Evolutionary conservation across 2,888 invertebrate genomes (phyloP).

Genomic region (Apoda limacodes): DNA sequence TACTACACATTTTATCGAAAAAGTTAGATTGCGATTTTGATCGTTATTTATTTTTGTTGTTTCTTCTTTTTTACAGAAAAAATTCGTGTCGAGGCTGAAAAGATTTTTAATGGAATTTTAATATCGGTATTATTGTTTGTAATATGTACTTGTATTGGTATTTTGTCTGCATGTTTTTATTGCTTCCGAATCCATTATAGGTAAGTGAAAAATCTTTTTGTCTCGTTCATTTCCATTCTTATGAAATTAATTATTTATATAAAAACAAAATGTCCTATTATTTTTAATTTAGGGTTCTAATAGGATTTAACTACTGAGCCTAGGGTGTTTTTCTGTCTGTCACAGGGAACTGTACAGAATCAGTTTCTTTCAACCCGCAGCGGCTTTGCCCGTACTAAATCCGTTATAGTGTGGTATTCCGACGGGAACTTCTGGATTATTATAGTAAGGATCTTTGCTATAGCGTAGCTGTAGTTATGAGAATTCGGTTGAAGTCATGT

Average conservation of each 20-base stretch:
- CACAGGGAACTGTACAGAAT: not conserved
- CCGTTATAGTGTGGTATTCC: too few relatives aligned
- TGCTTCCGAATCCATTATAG: conserved; percentile 43
- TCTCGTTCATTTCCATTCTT: too few relatives aligned
- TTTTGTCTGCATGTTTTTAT: conserved; percentile 37
- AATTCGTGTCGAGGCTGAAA: conserved; percentile 33
- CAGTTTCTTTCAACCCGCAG: not conserved
- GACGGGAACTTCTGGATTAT: too few relatives aligned
- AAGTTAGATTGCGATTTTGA: not conserved
- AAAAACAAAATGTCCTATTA: too few relatives aligned
- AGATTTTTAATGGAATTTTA: conserved; percentile 36
- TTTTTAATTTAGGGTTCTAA: too few relatives aligned
- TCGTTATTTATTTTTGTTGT: too few relatives aligned
- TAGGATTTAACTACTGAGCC: too few relatives aligned
- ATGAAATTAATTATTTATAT: too few relatives aligned
- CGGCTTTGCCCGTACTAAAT: too few relatives aligned
- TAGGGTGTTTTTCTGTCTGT: not conserved
- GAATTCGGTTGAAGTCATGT: too few relatives aligned
- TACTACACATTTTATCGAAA: not conserved
- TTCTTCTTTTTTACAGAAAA: conserved; percentile 30
- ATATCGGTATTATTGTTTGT: conserved; percentile 37
- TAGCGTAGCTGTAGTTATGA: too few relatives aligned
- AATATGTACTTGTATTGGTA: conserved; percentile 33
- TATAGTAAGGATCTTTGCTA: too few relatives aligned
- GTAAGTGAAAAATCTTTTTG: conserved; percentile 34